Percentiles rank a stretch among this genome's conserved stretches.
Evolutionary conservation across 2,888 invertebrate genomes (phyloP).

Genomic region (Cosmia trapezina): DNA sequence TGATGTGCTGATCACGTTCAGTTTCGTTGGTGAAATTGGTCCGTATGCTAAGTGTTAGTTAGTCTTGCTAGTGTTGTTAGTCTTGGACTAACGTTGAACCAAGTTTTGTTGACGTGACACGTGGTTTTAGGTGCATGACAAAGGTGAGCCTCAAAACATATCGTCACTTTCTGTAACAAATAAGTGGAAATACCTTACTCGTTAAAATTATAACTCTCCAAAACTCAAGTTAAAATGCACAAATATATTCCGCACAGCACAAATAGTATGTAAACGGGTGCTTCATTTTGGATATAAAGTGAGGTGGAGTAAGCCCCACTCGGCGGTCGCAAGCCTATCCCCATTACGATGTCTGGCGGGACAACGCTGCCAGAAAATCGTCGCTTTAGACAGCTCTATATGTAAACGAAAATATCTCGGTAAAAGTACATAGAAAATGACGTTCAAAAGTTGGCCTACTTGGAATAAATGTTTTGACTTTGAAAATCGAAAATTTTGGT

Average conservation of each 20-base stretch:
- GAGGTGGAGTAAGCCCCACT: conserved; percentile 48
- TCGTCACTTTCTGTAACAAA: too few species aligned
- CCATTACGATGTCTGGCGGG: conserved; percentile 60
- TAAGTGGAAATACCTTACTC: neutral
- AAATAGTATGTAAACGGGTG: conserved; percentile 44
- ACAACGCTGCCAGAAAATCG: conserved; percentile 45
- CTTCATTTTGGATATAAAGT: conserved; percentile 56
- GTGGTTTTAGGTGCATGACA: too few species aligned
- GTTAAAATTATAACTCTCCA: conserved; percentile 8
- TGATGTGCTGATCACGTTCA: too few species aligned
- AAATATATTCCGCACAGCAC: conserved; percentile 18
- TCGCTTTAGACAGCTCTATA: conserved; percentile 26
- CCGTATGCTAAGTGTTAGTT: too few species aligned
- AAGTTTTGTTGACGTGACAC: too few species aligned
- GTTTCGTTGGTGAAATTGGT: too few species aligned
- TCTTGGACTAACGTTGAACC: too few species aligned
- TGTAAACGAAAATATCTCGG: conserved; percentile 8
- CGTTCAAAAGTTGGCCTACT: too few species aligned
- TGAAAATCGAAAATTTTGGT: too few species aligned
- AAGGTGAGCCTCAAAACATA: too few species aligned
- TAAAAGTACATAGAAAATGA: conserved; percentile 5
- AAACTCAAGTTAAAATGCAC: conserved; percentile 17
- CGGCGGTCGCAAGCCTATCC: conserved; percentile 49
- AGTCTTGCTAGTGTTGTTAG: too few species aligned
- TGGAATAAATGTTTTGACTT: too few species aligned